A percentile compares a stretch with the other conserved stretches of the same genome.
These are phyloP conservation scores for Pantherophis guttatus DNA, from an alignment of 2,113 vertebrate genomes.

Conservation along the genomic window DNA sequence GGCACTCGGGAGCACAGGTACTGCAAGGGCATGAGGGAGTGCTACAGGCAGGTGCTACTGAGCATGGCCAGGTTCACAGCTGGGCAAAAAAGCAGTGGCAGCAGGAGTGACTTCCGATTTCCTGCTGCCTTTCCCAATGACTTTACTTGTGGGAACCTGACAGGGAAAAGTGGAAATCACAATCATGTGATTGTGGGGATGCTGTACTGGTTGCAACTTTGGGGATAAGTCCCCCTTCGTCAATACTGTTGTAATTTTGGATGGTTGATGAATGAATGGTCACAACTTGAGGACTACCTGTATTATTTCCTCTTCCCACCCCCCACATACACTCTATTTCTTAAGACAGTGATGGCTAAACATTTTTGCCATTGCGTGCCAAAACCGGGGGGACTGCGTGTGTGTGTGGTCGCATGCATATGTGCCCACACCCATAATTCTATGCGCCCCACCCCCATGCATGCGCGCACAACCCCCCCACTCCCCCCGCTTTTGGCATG, in stretches of 20 bases:
- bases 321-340: not conserved
- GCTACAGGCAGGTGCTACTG: not conserved
- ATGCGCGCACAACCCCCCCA: too few species aligned
- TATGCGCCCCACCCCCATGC: too few species aligned
- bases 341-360: not conserved
- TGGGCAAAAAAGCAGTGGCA: not conserved
- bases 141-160: not conserved
- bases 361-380: too few species aligned
- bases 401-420: too few species aligned
- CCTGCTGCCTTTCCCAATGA: not conserved
- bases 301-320: not conserved
- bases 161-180: not conserved
- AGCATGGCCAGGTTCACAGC: not conserved
- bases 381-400: too few species aligned
- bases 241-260: not conserved
- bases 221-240: not conserved
- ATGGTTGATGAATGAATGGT: not conserved
- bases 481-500: too few species aligned
- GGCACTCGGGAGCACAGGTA: not conserved
- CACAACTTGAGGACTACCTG: not conserved
- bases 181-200: not conserved
- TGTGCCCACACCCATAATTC: too few species aligned
- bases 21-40: not conserved
- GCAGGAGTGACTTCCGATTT: not conserved
- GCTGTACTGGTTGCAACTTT: not conserved